Percentiles rank a stretch among this genome's conserved stretches.
Evolutionary conservation across 1,140 invertebrate genomes (phyloP).

Genomic region (Drosophila elegans): DNA sequence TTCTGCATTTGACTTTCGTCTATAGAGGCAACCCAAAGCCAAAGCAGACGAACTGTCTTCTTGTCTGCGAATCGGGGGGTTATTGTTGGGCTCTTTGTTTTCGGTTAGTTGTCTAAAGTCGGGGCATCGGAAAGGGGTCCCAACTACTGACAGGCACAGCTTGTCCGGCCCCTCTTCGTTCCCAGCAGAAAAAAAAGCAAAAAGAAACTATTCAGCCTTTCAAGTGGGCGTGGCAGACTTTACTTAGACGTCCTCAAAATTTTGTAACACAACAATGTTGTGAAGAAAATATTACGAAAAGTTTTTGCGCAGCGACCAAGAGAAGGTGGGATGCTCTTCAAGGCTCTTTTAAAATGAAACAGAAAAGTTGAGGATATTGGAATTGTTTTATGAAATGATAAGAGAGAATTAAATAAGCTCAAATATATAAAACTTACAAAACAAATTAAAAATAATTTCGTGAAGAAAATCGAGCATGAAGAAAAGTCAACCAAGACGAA

Average conservation of each 20-base stretch:
- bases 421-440: too few relatives aligned
- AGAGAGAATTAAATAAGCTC: too few relatives aligned
- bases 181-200: not conserved
- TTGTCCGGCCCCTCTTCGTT: not conserved
- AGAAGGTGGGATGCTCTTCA: not conserved
- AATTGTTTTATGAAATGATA: too few relatives aligned
- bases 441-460: too few relatives aligned
- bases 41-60: slow-evolving; percentile 69
- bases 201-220: slow-evolving; percentile 6
- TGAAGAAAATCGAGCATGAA: too few relatives aligned
- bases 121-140: slow-evolving; percentile 1
- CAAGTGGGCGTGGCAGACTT: slow-evolving; percentile 45
- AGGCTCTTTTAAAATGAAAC: not conserved
- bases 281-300: slow-evolving; percentile 21
- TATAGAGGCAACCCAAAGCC: slow-evolving; percentile 12
- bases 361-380: too few relatives aligned
- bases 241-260: slow-evolving; percentile 25
- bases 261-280: slow-evolving; percentile 28
- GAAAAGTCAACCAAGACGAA: too few relatives aligned
- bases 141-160: slow-evolving; percentile 21
- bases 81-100: slow-evolving; percentile 19
- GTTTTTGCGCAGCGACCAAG: not conserved
- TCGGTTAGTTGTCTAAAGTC: slow-evolving; percentile 39
- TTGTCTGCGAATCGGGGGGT: slow-evolving; percentile 14
- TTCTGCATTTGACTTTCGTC: slow-evolving; percentile 42